Base-by-base conservation (phyloP, 2,797 vertebrate genomes). In the Parambassis ranga region DNA sequence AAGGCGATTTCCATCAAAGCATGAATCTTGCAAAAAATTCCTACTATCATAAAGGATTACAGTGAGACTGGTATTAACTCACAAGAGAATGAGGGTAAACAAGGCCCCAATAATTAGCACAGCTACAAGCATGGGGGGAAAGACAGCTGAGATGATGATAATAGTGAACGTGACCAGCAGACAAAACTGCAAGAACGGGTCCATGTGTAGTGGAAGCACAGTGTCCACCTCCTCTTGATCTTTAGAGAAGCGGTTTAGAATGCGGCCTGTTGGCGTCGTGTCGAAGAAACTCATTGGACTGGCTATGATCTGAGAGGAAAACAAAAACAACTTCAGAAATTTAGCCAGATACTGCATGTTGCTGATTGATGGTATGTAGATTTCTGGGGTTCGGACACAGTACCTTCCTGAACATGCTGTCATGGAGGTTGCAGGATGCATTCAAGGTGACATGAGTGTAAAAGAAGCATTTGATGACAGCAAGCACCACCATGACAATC, bases 161-260 rank as follows among this genome's bases (percentile, higher is more conserved):
- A 94, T 9, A 47, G 89, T 93, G 71, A 71, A 87, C 19, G 69
- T 1, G 32, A 92, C 62, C 7, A 90, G 47, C 15, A 94, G 69
- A 46, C 66, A 31, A 47, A 91, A 93, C 82, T 93, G 91, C 9
- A 95, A 56, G 65, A 96, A 95, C 61, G 81, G 85, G 79, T 94
- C 93, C 6, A 92, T 79, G 1, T 92, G 79, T 55, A 92, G 82
- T 0, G 92, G 92, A 56, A 95, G 89, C 35, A 82, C 83, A 2
- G 74, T 48, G 52, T 95, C 94, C 49, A 94, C 35, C 72, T 96
- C 92, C 0, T 95, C 93, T 65, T 90, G 93, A 28, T 94, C 95
- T 87, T 94, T 94, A 64, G 94, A 81, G 70, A 95, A 96, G 33
- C 90, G 91, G 81, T 94, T 96, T 72, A 95, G 93, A 69, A 96